Percentiles rank a stretch among this genome's conserved stretches.
Conservation (phyloP, 2,888 invertebrate genomes). For the Drosophila quinaria region DNA sequence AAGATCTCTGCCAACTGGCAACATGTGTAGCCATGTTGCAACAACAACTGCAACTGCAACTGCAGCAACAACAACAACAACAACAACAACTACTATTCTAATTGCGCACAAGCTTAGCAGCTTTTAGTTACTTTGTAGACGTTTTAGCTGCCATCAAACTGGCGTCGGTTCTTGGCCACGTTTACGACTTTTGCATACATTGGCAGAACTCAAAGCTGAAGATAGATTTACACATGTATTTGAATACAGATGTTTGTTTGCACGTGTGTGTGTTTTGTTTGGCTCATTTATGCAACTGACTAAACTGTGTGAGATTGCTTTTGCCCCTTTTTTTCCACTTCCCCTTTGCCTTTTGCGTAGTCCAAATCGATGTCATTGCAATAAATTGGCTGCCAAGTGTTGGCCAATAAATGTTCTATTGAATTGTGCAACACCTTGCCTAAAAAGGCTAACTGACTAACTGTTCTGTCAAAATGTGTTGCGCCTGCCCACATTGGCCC, state of each 20-base stretch:
- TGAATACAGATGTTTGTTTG: constrained; percentile 10
- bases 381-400: constrained; percentile 75
- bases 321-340: not conserved
- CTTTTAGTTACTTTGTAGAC: constrained; percentile 80
- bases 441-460: constrained; percentile 72
- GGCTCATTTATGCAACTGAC: constrained; percentile 76
- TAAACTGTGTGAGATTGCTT: constrained; percentile 19
- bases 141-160: constrained; percentile 75
- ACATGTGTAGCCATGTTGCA: constrained; percentile 76
- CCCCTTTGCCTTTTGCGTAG: not conserved
- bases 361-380: constrained; percentile 34
- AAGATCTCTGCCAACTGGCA: constrained; percentile 53
- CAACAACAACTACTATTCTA: constrained; percentile 61
- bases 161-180: constrained; percentile 57
- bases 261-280: constrained; percentile 1
- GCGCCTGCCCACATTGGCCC: constrained; percentile 67
- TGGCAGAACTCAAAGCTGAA: not conserved
- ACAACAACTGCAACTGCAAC: constrained; percentile 51
- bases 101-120: constrained; percentile 82
- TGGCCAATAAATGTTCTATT: constrained; percentile 78
- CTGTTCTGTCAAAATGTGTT: constrained; percentile 79
- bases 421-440: constrained; percentile 78
- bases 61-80: constrained; percentile 17
- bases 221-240: constrained; percentile 23
- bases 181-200: constrained; percentile 58